Evolutionary conservation across 2,888 invertebrate genomes (phyloP), one percentile per base, ranked within the genome.

Genomic region (Cremastinae sp.): DNA sequence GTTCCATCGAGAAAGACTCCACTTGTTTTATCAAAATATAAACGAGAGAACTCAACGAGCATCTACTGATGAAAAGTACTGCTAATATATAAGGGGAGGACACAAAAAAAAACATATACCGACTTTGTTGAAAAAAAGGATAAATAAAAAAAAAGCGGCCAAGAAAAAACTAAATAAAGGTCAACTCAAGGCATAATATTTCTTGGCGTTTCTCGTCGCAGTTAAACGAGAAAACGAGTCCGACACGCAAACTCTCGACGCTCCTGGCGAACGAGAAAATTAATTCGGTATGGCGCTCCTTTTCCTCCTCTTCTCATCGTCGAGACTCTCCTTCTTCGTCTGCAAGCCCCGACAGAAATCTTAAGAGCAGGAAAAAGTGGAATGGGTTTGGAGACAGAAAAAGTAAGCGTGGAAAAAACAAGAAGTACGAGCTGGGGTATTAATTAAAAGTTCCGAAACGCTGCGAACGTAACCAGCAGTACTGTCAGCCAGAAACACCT

Each of bases 401-500:
- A 51, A 59, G 28, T 35, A 35, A 43, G n/a, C 39, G 49, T n/a
- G 37, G 47, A 49, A 18, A 28, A 8, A 49, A 39, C 64, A 14
- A 39, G 20, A 43, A 20, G 28, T 7, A 55, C 53, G 72, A 12
- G 53, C 7, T 78, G 79, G 75, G 78, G 80, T 82, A 81, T 84
- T 84, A 84, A 84, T 83, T 83, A 84, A 83, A 84, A 84, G 80
- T 83, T 83, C 45, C 69, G 75, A 75, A 83, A 83, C 56, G 61
- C 65, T 35, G 41, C 53, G 49, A 62, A 53, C 37, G 51, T 56
- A 64, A 53, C 68, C 72, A 43, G 58, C 69, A 64, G 58, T 55
- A 74, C n/a, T n/a, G n/a, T n/a, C n/a, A n/a, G n/a, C 66, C 65
- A 71, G 78, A 66, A 74, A 77, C 77, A 77, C 70, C 65, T 76